Evolutionary conservation across 2,888 invertebrate species (phyloP).

Genomic region (Epiblema foenella): DNA sequence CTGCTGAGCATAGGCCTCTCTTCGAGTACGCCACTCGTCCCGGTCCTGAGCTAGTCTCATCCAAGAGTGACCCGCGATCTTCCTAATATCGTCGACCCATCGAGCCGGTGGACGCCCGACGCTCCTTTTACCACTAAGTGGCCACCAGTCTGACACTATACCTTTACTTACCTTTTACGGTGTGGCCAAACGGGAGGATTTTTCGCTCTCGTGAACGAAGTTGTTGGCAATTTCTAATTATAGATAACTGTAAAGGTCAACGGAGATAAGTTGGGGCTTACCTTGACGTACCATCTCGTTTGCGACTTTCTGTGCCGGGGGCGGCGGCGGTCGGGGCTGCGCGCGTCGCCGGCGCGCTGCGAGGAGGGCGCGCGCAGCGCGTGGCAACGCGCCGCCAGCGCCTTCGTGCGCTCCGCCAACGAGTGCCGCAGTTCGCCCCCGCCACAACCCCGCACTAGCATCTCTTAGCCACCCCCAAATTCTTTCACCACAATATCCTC

Average conservation of each 20-base stretch:
- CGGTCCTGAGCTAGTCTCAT: no score
- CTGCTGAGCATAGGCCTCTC: no score
- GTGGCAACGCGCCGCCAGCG: slow-evolving; percentile 79
- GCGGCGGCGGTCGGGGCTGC: slow-evolving; percentile 70
- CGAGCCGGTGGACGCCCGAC: no score
- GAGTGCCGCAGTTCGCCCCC: slow-evolving; percentile 80
- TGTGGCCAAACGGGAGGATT: no score
- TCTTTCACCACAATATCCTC: slow-evolving; percentile 53
- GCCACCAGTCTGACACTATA: no score
- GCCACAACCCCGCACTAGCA: slow-evolving; percentile 79
- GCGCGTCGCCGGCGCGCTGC: slow-evolving; percentile 62
- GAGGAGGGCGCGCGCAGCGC: slow-evolving; percentile 74
- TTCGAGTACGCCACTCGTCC: no score
- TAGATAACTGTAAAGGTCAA: neutral
- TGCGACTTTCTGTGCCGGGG: slow-evolving; percentile 82
- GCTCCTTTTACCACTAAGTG: no score
- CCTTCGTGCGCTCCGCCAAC: slow-evolving; percentile 80
- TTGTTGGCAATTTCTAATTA: neutral
- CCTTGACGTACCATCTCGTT: slow-evolving; percentile 90
- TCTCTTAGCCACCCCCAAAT: slow-evolving; percentile 67
- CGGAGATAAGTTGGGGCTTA: slow-evolving; percentile 68
- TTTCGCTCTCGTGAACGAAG: no score
- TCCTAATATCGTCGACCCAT: no score
- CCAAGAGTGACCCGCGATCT: no score
- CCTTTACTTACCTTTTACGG: no score